Conservation (phyloP, 2,797 vertebrate species). For the Myotis planiceps region DNA sequence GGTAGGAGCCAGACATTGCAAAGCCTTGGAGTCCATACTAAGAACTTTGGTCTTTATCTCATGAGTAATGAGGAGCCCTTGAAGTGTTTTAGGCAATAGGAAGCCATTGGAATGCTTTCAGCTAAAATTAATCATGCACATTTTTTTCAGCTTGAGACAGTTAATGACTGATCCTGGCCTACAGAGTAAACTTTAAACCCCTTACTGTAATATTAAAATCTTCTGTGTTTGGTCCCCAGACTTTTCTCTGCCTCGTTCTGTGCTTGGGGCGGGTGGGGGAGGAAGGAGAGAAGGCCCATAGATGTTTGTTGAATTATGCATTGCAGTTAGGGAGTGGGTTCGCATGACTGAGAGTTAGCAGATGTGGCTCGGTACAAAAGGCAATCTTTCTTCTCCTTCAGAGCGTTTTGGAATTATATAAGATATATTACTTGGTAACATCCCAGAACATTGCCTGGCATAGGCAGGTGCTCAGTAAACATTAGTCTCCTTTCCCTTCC, state of each 20-base stretch:
- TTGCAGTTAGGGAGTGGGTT: not conserved
- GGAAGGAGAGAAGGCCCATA: not conserved
- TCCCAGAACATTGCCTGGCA: not conserved
- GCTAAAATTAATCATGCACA: not conserved
- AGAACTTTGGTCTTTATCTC: not conserved
- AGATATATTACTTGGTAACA: not conserved
- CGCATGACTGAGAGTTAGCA: not conserved
- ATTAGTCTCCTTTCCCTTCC: not conserved
- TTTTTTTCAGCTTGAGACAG: not conserved
- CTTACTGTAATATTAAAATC: not conserved
- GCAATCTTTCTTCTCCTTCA: not conserved
- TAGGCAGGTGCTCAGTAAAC: not conserved
- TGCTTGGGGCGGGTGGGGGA: not conserved
- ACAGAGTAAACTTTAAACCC: not conserved
- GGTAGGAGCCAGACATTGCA: not conserved
- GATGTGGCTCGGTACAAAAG: not conserved
- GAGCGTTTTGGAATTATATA: not conserved
- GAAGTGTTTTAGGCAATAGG: not conserved
- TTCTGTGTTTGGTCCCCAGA: not conserved
- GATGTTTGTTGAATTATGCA: not conserved
- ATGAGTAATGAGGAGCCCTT: not conserved
- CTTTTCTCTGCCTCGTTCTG: not conserved
- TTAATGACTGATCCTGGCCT: not conserved
- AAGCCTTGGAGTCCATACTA: not conserved
- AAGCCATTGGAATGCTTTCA: not conserved